These are phyloP conservation scores for Cygnus atratus DNA, from an alignment of 2,113 vertebrate species.

Conservation along the genomic window DNA sequence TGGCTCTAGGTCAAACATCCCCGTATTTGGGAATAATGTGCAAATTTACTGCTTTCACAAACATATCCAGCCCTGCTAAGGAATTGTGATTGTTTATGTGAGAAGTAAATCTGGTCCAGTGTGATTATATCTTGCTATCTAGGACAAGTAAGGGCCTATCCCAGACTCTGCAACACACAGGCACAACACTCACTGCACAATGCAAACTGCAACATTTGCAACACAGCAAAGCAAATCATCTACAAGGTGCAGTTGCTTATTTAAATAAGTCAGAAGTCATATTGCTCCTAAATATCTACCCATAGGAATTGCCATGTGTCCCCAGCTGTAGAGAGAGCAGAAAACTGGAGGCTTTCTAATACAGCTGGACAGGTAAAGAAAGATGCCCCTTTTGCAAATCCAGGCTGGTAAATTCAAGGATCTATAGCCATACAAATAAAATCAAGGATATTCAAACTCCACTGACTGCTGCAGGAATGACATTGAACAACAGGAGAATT, in stretches of 20 bases:
- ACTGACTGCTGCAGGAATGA: not conserved
- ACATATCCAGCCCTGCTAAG: not conserved
- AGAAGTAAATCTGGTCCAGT: not conserved
- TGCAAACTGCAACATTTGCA: not conserved
- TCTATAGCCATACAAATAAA: not conserved
- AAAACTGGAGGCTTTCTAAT: not conserved
- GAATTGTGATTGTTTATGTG: not conserved
- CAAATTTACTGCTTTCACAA: not conserved
- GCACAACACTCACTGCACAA: not conserved
- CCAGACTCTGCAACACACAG: not conserved
- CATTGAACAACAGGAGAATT: not conserved
- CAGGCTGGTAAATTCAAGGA: not conserved
- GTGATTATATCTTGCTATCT: not conserved
- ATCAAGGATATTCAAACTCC: not conserved
- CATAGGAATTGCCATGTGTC: not conserved
- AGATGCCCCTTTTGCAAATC: not conserved
- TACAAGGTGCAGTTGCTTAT: not conserved
- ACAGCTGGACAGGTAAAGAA: not conserved
- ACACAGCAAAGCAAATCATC: not conserved
- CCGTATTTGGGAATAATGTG: not conserved
- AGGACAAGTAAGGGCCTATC: not conserved
- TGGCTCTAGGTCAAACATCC: not conserved
- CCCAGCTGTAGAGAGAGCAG: not conserved
- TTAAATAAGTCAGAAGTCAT: not conserved
- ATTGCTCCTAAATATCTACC: not conserved